Evolutionary conservation across 2,113 vertebrate genomes (phyloP), one percentile per base, ranked within the genome.

Genomic region (Oncorhynchus kisutch): DNA sequence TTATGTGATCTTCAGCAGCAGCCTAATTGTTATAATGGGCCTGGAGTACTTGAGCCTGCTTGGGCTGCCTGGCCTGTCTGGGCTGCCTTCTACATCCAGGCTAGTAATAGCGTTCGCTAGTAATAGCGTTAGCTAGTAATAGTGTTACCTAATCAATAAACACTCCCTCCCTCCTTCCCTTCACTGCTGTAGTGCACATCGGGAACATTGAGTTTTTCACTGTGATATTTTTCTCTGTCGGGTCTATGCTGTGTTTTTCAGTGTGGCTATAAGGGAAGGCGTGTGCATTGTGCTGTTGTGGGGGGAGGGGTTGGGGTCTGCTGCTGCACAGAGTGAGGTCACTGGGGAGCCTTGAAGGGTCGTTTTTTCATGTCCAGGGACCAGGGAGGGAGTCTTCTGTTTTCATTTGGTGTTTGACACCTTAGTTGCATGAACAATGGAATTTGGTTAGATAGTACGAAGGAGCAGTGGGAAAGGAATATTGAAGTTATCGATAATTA

Each of bases 21-120:
- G 20, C 72, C 59, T 74, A 68, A 75, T 78, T 70, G 64, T 78
- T 75, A 29, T 82, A 85, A 87, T 76, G 78, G 83, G 65, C 54
- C 65, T 66, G n/a, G 31, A 1, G 70, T 76, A 67, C 34, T 49
- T 69, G 5, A 48, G 45, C 65, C 25, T 18, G 48, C 51, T 78
- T 73, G 14, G 54, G 45, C 27, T 65, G 22, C 48, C 22, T 66
- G 27, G 71, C 60, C 27, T 20, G 49, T 45, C 80, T 72, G 16
- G 48, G 31, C 29, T 66, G n/a, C 49, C 24, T 67, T 73, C 29
- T 34, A 25, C 64, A 9, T 71, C 65, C 39, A 7, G 45, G n/a
- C 14, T 57, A 49, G 59, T 45, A 73, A 76, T 49, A 49, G 8
- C 75, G 73, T 73, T 87, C 64, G 64, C 65, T 68, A 62, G 73